Conservation (phyloP, 2,888 invertebrate species). For the Tetheella fluctuosa region DNA sequence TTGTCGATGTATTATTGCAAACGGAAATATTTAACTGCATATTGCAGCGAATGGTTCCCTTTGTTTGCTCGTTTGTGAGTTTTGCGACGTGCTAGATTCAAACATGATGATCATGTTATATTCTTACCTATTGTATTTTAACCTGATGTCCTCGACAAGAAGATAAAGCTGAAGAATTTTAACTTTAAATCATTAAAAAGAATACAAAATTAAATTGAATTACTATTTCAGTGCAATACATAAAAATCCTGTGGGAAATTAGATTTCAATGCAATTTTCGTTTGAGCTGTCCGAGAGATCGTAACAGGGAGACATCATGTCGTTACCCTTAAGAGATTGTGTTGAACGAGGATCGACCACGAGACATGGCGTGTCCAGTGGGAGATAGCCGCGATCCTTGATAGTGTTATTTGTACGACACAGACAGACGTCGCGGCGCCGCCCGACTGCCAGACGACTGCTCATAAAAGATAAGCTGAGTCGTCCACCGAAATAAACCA, state of each 20-base stretch:
- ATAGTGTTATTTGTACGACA: slow-evolving; percentile 44
- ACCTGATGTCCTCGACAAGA: background rate
- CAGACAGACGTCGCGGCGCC: slow-evolving; percentile 65
- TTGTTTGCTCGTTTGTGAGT: slow-evolving; percentile 48
- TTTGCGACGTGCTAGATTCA: slow-evolving; percentile 22
- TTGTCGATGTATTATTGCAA: slow-evolving; percentile 54
- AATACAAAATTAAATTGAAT: background rate
- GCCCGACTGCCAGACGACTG: slow-evolving; percentile 50
- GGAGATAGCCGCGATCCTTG: slow-evolving; percentile 39
- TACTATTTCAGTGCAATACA: background rate
- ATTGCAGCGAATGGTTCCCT: slow-evolving; percentile 55
- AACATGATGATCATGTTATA: background rate
- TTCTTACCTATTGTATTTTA: no score
- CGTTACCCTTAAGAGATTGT: slow-evolving; percentile 24
- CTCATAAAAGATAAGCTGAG: slow-evolving; percentile 65
- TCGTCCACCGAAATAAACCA: slow-evolving; percentile 42
- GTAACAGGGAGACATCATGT: background rate
- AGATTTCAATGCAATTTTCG: background rate
- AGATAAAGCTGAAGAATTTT: background rate
- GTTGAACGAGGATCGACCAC: slow-evolving; percentile 19
- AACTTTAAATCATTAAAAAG: no score
- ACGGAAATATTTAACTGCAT: slow-evolving; percentile 67
- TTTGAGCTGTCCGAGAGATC: background rate
- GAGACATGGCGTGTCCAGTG: slow-evolving; percentile 41
- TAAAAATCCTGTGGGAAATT: no score